Conservation (phyloP, 1,140 invertebrate genomes). For the Globodera ellingtonae region DNA sequence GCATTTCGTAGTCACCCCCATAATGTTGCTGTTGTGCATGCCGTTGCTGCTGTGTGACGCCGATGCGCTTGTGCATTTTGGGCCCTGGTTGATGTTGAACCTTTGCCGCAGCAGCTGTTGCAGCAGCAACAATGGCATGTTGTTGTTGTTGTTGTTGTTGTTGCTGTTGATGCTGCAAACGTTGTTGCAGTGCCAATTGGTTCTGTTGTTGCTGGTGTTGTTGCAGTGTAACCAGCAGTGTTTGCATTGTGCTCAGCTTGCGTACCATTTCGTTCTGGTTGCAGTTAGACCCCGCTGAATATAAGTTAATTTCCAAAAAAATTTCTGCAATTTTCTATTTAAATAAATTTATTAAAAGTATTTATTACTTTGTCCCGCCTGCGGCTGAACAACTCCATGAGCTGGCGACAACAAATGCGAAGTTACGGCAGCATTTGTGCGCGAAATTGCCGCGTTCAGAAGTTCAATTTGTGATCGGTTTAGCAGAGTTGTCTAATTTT, state of each 20-base stretch:
- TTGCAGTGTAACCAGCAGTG: slow-evolving; percentile 20
- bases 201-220: slow-evolving; percentile 24
- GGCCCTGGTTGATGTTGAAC: slow-evolving; percentile 4
- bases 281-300: background rate
- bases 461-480: slow-evolving; percentile 1
- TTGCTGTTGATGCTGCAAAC: slow-evolving; percentile 23
- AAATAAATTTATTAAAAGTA: background rate
- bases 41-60: slow-evolving; percentile 19
- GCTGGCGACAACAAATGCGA: slow-evolving; percentile 26
- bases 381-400: slow-evolving; percentile 17
- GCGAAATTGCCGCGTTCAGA: slow-evolving; percentile 23
- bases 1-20: background rate
- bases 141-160: background rate
- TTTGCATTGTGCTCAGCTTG: slow-evolving; percentile 17
- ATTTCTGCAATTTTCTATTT: no score
- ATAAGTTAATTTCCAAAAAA: no score
- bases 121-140: slow-evolving; percentile 7
- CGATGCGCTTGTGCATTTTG: slow-evolving; percentile 2
- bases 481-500: background rate
- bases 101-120: background rate
- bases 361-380: slow-evolving; percentile 12
- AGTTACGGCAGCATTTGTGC: slow-evolving; percentile 10
- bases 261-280: slow-evolving; percentile 2
- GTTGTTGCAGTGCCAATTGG: slow-evolving; percentile 27
- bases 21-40: slow-evolving; percentile 27